Conservation (phyloP, 2,888 invertebrate genomes). For the Seladonia tumulorum region DNA sequence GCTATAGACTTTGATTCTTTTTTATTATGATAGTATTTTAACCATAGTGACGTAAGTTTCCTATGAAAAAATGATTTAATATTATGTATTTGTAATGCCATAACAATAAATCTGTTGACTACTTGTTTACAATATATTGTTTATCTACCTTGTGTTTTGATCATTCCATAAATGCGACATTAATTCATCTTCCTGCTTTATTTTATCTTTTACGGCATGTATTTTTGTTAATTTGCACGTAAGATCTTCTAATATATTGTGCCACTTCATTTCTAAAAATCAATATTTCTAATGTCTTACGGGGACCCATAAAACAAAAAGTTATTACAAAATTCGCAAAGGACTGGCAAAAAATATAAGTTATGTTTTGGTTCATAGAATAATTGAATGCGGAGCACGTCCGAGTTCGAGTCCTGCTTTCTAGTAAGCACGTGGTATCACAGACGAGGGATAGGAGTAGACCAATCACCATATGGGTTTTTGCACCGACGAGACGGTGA, state of each 20-base stretch:
- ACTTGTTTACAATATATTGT: not conserved
- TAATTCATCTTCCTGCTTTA: constrained; percentile 70
- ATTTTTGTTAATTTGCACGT: constrained; percentile 37
- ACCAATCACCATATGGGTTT: too few species aligned
- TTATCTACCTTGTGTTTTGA: constrained; percentile 67
- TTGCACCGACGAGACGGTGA: too few species aligned
- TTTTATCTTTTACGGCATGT: constrained; percentile 32
- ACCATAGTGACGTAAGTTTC: constrained; percentile 79
- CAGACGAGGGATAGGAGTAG: too few species aligned
- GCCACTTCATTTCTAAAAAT: constrained; percentile 75
- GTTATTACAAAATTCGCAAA: too few species aligned
- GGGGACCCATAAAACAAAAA: too few species aligned
- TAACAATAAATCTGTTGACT: not conserved
- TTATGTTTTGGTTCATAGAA: too few species aligned
- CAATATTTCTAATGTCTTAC: too few species aligned
- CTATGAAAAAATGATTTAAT: constrained; percentile 67
- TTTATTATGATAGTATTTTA: constrained; percentile 77
- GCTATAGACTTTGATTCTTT: constrained; percentile 78
- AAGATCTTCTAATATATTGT: constrained; percentile 61
- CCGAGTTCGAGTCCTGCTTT: too few species aligned
- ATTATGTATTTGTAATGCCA: not conserved
- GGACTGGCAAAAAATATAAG: too few species aligned
- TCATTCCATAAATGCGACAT: constrained; percentile 69
- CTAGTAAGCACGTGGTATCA: too few species aligned
- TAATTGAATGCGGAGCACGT: too few species aligned